Percentiles rank a stretch among this genome's conserved stretches.
Conservation (phyloP, 2,113 vertebrate species). For the Vireo altiloquus region DNA sequence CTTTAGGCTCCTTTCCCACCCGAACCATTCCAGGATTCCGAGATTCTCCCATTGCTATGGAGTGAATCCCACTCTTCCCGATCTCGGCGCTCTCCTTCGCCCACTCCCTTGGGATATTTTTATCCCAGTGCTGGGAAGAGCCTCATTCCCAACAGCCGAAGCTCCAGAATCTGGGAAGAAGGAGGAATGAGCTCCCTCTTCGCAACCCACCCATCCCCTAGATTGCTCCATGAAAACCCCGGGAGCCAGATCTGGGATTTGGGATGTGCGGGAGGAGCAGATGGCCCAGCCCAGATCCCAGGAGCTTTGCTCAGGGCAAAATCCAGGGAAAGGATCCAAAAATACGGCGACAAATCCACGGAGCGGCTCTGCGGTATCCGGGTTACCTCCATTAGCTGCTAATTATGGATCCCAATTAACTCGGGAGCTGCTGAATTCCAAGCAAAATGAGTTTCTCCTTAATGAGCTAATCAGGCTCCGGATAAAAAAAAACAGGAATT, state of each 20-base stretch:
- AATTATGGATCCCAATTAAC: constrained; percentile 42
- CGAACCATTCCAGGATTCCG: neutral
- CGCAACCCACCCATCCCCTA: neutral
- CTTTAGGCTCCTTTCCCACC: neutral
- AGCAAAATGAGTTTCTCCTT: constrained; percentile 1
- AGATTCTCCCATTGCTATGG: neutral
- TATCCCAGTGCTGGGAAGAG: neutral
- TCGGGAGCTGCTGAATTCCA: constrained; percentile 21
- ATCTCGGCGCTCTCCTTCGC: neutral
- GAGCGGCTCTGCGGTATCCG: constrained; percentile 10
- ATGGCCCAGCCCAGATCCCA: neutral
- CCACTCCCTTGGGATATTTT: neutral
- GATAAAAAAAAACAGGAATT: neutral
- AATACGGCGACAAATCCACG: neutral
- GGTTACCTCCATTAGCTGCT: constrained; percentile 49
- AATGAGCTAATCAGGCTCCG: neutral
- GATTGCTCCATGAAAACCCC: rapidly evolving
- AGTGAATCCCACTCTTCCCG: neutral
- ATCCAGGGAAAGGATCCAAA: neutral
- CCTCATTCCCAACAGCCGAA: neutral
- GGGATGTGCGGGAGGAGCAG: neutral
- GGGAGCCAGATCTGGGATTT: neutral
- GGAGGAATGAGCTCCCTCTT: neutral
- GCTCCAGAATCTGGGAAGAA: neutral
- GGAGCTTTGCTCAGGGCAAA: neutral